phyloP scores from a whole-genome alignment of 1,140 invertebrate genomes.

The Grapholita molesta region DNA sequence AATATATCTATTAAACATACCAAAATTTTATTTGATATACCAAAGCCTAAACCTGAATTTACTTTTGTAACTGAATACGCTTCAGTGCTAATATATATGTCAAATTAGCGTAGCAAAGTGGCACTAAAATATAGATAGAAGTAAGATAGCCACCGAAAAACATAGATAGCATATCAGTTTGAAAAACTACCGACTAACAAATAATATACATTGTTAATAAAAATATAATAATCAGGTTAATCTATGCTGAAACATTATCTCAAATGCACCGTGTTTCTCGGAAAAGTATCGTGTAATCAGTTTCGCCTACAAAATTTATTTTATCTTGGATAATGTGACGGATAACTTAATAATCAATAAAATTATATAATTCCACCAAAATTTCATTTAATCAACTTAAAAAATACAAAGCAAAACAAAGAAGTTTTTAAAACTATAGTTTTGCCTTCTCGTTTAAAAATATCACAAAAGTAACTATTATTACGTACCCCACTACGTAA shows the following conservation, averaged over 20 bases:
- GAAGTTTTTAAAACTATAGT: no score
- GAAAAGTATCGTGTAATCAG: not conserved
- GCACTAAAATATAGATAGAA: not conserved
- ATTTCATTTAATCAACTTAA: no score
- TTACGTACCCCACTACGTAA: no score
- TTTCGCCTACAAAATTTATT: not conserved
- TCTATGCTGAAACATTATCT: not conserved
- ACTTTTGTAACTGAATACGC: no score
- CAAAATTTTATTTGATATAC: not conserved
- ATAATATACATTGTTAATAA: not conserved
- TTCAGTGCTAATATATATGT: no score
- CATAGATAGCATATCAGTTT: conserved; percentile 2
- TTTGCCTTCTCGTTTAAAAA: no score
- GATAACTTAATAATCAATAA: no score
- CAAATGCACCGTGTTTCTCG: not conserved
- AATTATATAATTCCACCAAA: no score
- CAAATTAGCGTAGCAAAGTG: not conserved
- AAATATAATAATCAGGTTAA: not conserved
- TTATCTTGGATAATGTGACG: not conserved
- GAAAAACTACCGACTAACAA: not conserved
- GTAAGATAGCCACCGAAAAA: conserved; percentile 4
- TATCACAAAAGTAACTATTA: no score
- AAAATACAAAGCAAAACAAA: no score
- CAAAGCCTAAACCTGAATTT: no score
- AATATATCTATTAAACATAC: not conserved